Conservation (phyloP, 1,140 invertebrate genomes). For the Bombus sibiricus region DNA sequence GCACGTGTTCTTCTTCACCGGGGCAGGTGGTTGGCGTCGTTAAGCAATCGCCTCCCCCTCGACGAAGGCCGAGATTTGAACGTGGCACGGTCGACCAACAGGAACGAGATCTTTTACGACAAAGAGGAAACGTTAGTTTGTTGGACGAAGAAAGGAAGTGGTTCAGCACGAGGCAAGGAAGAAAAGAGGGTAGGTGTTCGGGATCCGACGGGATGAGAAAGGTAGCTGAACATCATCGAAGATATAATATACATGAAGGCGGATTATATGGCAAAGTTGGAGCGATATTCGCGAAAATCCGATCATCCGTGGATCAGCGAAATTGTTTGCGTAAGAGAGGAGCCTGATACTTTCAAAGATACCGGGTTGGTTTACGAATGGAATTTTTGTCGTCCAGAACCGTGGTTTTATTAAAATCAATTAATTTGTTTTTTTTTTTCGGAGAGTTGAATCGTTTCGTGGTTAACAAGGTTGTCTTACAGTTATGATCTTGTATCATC, state of each 20-base stretch:
- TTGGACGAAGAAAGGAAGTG: conserved; percentile 7
- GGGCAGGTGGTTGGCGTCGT: conserved; percentile 79
- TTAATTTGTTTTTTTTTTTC: too few relatives aligned
- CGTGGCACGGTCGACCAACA: conserved; percentile 49
- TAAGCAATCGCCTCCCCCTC: conserved; percentile 75
- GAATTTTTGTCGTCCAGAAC: too few relatives aligned
- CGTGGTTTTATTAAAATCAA: too few relatives aligned
- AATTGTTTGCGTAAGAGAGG: background rate
- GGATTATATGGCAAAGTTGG: background rate
- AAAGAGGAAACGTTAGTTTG: conserved; percentile 2
- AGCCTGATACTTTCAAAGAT: background rate
- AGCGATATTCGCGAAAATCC: conserved; percentile 11
- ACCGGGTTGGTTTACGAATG: background rate
- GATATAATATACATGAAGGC: background rate
- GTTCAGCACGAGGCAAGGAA: conserved; percentile 9
- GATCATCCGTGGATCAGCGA: background rate
- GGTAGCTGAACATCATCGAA: conserved; percentile 1
- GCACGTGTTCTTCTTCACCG: conserved; percentile 76
- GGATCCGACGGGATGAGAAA: background rate
- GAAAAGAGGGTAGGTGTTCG: conserved; percentile 28
- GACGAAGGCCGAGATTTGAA: conserved; percentile 72
- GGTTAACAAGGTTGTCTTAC: too few relatives aligned
- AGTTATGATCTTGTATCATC: too few relatives aligned
- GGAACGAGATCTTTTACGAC: conserved; percentile 29
- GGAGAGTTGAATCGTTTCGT: too few relatives aligned